Conservation (phyloP, 2,888 invertebrate genomes). For the Leuctra nigra region DNA sequence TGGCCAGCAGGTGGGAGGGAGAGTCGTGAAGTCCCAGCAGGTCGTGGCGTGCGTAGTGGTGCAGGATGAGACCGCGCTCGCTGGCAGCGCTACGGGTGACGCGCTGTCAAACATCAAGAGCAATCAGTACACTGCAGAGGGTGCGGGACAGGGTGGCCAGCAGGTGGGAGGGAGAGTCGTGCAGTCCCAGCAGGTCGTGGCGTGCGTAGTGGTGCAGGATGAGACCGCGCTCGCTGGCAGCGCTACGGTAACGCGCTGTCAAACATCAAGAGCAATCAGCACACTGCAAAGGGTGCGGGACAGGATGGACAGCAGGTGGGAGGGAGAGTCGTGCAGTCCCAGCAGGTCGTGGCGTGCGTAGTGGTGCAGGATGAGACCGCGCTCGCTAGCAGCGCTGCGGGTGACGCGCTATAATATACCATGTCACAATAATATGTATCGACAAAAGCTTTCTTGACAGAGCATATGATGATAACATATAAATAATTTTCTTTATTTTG, state of each 20-base stretch:
- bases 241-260: conserved; percentile 41
- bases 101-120: conserved; percentile 36
- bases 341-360: conserved; percentile 43
- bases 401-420: too few relatives aligned
- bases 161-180: conserved; percentile 34
- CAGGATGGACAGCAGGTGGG: conserved; percentile 23
- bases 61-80: conserved; percentile 39
- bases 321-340: conserved; percentile 37
- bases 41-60: conserved; percentile 41
- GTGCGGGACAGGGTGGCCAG: conserved; percentile 33
- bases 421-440: too few relatives aligned
- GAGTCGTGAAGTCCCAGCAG: conserved; percentile 39
- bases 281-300: conserved; percentile 41
- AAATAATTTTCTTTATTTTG: too few relatives aligned
- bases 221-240: conserved; percentile 38
- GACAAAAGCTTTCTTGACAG: too few relatives aligned
- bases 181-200: conserved; percentile 42
- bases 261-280: conserved; percentile 29
- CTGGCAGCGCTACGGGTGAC: conserved; percentile 39
- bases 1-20: conserved; percentile 31
- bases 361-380: conserved; percentile 39
- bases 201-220: conserved; percentile 40
- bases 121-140: conserved; percentile 41
- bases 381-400: too few relatives aligned
- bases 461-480: too few relatives aligned